phyloP scores from a whole-genome alignment of 2,113 vertebrate species.

The Saimiri boliviensis region DNA sequence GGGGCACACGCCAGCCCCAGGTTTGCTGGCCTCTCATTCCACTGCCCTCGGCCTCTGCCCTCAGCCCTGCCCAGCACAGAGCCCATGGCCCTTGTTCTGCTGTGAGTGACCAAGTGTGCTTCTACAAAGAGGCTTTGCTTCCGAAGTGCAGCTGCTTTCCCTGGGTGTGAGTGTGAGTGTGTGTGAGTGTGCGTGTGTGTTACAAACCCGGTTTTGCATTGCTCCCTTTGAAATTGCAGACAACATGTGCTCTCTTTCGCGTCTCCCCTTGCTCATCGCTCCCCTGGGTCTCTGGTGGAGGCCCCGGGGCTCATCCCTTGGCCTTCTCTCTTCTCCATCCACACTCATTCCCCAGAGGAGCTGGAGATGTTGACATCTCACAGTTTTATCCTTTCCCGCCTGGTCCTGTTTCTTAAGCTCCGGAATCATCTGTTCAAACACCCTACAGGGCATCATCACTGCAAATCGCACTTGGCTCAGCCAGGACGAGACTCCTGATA shows the following conservation, averaged over 20 bases:
- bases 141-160: background rate
- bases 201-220: background rate
- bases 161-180: background rate
- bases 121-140: background rate
- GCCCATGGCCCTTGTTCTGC: background rate
- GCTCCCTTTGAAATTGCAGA: background rate
- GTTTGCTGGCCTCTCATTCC: background rate
- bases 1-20: background rate
- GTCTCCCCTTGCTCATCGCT: background rate
- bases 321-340: background rate
- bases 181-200: background rate
- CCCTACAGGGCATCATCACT: background rate
- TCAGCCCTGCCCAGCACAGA: background rate
- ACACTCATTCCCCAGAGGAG: background rate
- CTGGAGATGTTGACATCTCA: too few species aligned
- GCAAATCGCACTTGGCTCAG: too few species aligned
- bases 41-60: background rate
- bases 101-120: background rate
- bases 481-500: background rate
- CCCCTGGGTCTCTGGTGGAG: background rate
- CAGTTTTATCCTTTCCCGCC: background rate
- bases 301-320: background rate
- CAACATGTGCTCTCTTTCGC: too few species aligned
- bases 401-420: background rate
- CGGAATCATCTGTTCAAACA: background rate